These are phyloP conservation scores for Lasius fuliginosus DNA, from an alignment of 2,888 invertebrate genomes.

Conservation along the genomic window DNA sequence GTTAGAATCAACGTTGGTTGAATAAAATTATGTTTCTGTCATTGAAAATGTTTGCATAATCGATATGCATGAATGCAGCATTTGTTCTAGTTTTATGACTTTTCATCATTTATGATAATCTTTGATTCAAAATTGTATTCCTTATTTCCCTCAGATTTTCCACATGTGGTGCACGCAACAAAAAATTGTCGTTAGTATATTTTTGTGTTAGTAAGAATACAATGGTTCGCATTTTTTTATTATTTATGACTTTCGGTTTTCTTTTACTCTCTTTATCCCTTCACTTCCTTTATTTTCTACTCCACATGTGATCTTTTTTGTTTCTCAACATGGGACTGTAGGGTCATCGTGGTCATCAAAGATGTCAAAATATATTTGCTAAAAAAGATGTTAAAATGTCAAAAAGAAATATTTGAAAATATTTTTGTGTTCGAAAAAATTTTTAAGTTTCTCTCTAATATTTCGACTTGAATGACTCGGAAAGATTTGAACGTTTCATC, in stretches of 20 bases:
- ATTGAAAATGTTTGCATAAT: neutral
- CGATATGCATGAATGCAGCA: neutral
- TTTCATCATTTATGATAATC: neutral
- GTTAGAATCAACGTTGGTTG: too few species aligned
- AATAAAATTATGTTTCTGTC: neutral
- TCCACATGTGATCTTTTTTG: neutral
- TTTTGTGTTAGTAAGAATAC: neutral
- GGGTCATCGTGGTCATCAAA: neutral
- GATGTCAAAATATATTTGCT: neutral
- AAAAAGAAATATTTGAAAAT: neutral
- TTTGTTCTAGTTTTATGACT: neutral
- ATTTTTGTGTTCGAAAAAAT: neutral
- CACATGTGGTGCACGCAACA: neutral
- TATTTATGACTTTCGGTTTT: neutral
- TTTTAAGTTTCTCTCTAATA: neutral
- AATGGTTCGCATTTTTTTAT: neutral
- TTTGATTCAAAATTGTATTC: slow-evolving; percentile 3
- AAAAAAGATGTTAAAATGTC: neutral
- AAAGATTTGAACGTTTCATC: neutral
- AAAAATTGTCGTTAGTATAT: too few species aligned
- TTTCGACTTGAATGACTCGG: neutral
- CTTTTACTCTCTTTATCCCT: neutral
- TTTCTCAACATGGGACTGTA: too few species aligned
- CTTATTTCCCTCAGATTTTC: neutral
- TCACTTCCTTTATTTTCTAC: neutral